These are phyloP conservation scores for Sinocyclocheilus maitianheensis DNA, from an alignment of 2,113 vertebrate species.

Conservation along the genomic window DNA sequence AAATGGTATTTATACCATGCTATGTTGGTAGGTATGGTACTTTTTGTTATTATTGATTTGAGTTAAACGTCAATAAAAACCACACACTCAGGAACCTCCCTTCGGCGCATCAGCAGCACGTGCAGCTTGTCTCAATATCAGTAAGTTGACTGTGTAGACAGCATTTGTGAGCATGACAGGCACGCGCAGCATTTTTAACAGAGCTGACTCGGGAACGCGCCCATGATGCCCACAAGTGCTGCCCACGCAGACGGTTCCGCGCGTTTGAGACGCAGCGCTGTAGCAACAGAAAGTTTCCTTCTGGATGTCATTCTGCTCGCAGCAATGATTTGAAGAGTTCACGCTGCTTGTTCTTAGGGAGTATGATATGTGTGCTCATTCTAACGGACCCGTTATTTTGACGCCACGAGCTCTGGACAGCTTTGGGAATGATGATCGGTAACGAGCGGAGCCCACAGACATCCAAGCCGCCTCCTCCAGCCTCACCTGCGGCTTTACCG, in stretches of 20 bases:
- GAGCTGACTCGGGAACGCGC: not conserved
- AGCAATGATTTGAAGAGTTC: not conserved
- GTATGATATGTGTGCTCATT: not conserved
- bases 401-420: not conserved
- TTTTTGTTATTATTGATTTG: no score
- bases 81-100: not conserved
- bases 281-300: not conserved
- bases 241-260: not conserved
- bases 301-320: not conserved
- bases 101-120: not conserved
- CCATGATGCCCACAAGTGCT: not conserved
- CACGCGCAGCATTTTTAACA: constrained; percentile 2
- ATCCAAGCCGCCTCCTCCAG: constrained; percentile 57
- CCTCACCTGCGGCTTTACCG: constrained; percentile 59
- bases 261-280: not conserved
- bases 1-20: no score
- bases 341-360: not conserved
- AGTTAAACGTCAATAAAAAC: not conserved
- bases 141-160: not conserved
- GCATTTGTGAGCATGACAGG: not conserved
- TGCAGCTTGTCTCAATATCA: not conserved
- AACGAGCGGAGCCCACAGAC: constrained; percentile 63
- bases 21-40: no score
- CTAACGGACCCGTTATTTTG: not conserved
- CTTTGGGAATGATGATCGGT: constrained; percentile 44